Percentiles rank a stretch among this genome's conserved stretches.
phyloP scores from a whole-genome alignment of 2,888 invertebrate species.

The Megastigmus dorsalis region DNA sequence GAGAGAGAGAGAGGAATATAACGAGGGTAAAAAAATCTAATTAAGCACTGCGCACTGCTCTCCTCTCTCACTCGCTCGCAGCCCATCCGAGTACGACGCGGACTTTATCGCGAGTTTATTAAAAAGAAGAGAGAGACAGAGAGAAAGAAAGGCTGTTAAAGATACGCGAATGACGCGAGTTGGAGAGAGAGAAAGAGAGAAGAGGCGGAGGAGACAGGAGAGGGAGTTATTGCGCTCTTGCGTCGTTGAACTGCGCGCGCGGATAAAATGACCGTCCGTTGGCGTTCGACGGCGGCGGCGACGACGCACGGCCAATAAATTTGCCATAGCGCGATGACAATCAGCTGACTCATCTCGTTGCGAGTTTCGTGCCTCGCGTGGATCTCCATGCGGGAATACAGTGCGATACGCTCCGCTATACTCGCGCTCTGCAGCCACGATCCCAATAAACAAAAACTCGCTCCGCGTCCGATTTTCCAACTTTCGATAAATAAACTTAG shows the following conservation, averaged over 20 bases:
- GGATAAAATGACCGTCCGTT: conserved; percentile 3
- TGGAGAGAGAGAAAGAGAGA: neutral
- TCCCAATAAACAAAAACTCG: too few species aligned
- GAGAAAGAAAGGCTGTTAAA: too few species aligned
- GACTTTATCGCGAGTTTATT: conserved; percentile 7
- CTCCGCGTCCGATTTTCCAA: too few species aligned
- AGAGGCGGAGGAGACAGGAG: too few species aligned
- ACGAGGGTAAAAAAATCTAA: conserved; percentile 20
- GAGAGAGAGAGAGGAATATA: neutral
- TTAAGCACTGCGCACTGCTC: neutral
- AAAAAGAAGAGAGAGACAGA: neutral
- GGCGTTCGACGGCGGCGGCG: neutral
- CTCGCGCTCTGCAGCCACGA: too few species aligned
- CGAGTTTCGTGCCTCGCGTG: neutral
- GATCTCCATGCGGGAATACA: neutral
- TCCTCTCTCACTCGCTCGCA: neutral
- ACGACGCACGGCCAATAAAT: conserved; percentile 13
- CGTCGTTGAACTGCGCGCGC: conserved; percentile 15
- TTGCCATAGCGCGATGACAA: conserved; percentile 1
- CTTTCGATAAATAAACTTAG: too few species aligned
- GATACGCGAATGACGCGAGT: too few species aligned
- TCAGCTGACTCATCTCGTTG: conserved; percentile 17
- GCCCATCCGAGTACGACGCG: neutral
- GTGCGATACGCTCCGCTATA: too few species aligned
- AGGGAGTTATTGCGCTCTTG: conserved; percentile 3